Evolutionary conservation across 2,797 vertebrate genomes (phyloP).

Genomic region (Melanotaenia trifasciata): DNA sequence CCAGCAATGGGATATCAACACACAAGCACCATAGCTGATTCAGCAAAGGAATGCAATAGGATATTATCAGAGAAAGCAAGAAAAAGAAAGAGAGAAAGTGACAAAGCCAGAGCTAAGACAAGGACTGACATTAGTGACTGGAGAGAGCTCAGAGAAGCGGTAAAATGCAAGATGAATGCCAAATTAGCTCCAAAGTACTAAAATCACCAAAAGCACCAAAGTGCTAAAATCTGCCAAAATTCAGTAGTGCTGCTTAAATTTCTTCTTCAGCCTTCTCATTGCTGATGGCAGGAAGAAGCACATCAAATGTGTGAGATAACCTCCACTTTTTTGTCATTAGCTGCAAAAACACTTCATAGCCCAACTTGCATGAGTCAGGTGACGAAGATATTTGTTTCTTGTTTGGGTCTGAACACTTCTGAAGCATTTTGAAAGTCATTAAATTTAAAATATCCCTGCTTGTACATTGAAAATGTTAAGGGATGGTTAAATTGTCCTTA

Average conservation of each 20-base stretch:
- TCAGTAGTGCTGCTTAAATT: not conserved
- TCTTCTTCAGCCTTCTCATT: not conserved
- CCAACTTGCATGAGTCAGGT: not conserved
- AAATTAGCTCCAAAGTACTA: not conserved
- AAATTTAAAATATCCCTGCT: not conserved
- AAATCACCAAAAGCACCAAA: not conserved
- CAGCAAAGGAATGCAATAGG: not conserved
- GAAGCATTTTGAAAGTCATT: not conserved
- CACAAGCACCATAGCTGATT: too few species aligned
- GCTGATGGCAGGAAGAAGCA: not conserved
- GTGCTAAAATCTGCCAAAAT: not conserved
- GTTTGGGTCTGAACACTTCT: not conserved
- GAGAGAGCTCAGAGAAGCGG: not conserved
- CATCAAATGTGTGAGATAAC: not conserved
- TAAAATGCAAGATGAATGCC: not conserved
- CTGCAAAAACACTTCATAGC: not conserved
- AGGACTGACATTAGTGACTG: not conserved
- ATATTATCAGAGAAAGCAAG: not conserved
- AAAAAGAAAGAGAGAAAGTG: not conserved
- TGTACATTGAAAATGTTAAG: not conserved
- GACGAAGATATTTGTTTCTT: not conserved
- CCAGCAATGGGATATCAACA: too few species aligned
- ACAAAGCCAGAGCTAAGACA: too few species aligned
- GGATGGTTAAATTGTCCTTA: not conserved
- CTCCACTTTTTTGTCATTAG: not conserved